Evolutionary conservation across 2,113 vertebrate species (phyloP), one percentile per base, ranked within the genome.

Genomic region (Arenaria interpres): DNA sequence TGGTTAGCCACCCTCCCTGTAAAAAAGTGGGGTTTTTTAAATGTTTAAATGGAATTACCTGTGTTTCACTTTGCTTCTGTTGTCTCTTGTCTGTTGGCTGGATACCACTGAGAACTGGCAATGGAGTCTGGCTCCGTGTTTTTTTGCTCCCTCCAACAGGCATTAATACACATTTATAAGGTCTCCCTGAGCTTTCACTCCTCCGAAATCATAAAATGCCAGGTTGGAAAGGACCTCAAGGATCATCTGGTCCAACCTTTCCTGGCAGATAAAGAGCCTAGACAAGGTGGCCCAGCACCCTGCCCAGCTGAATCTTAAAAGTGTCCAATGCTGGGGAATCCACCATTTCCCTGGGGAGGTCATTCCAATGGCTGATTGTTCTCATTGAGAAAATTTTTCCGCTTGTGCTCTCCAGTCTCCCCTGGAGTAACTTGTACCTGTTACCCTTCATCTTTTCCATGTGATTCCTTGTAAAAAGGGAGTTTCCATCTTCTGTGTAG

Each of bases 81-180:
- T 28, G 17, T 43, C 25, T 64, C 56, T 62, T 63, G 19, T 63
- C 22, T 76, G 28, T 51, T 73, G 43, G 43, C 37, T n/a, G 37
- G 64, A 63, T 68, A 89, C 10, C 23, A 77, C 6, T 14, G 30
- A 81, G 43, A 77, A 78, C 5, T 7, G 53, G 30, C 46, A 6
- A n/a, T 3, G 3, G 48, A 78, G 15, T 35, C 11, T 20, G 11
- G 24, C 43, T 64, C 19, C 6, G 4, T 3, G 0, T 0, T 62
- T 66, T 80, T 81, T 43, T 3, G 57, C 19, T 72, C 33, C 33
- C 16, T 88, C 41, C 33, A 63, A 32, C 10, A 84, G 20, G 21
- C 12, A 37, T 27, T 48, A 66, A 54, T n/a, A 80, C 6, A 45
- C 11, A 64, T 1, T 6, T 21, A 4, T 41, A 78, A 79, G n/a